A percentile compares a stretch with the other conserved stretches of the same genome.
phyloP scores from a whole-genome alignment of 2,113 vertebrate genomes.

The Atrichornis clamosus region DNA sequence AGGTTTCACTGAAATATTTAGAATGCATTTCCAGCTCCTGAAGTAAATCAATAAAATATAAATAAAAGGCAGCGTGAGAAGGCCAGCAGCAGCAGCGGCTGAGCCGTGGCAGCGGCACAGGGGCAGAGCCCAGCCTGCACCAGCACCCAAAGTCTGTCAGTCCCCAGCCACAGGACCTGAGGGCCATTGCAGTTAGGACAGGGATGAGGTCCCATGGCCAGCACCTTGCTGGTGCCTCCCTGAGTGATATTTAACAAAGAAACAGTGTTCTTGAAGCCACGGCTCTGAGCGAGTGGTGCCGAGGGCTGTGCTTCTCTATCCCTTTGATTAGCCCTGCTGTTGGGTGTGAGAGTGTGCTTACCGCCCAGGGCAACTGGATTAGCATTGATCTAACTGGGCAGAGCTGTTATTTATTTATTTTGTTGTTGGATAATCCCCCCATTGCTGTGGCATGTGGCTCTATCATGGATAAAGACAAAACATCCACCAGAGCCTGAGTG shows the following conservation, averaged over 20 bases:
- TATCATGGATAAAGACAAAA: not conserved
- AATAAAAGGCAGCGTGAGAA: not conserved
- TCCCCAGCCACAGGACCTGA: rapidly evolving
- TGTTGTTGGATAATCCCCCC: constrained; percentile 37
- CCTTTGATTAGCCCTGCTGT: constrained; percentile 3
- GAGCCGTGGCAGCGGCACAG: not conserved
- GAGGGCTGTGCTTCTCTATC: not conserved
- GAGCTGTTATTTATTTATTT: constrained; percentile 51
- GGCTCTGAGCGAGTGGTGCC: rapidly evolving
- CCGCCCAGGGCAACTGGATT: constrained; percentile 23
- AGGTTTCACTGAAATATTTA: constrained; percentile 32
- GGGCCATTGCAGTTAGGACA: not conserved
- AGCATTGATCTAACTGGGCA: constrained; percentile 16
- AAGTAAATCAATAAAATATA: constrained; percentile 48
- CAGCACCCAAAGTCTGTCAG: rapidly evolving
- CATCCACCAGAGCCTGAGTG: not conserved
- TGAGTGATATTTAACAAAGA: not conserved
- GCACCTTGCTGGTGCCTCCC: not conserved
- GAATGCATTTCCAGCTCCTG: not conserved
- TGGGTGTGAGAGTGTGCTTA: not conserved
- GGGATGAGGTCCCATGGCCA: rapidly evolving
- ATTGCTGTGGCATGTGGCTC: constrained; percentile 32
- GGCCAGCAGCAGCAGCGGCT: not conserved
- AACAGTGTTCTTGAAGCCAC: not conserved
- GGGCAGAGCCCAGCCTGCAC: not conserved